Evolutionary conservation across 2,888 invertebrate species (phyloP).

Genomic region (Pterostichus madidus): DNA sequence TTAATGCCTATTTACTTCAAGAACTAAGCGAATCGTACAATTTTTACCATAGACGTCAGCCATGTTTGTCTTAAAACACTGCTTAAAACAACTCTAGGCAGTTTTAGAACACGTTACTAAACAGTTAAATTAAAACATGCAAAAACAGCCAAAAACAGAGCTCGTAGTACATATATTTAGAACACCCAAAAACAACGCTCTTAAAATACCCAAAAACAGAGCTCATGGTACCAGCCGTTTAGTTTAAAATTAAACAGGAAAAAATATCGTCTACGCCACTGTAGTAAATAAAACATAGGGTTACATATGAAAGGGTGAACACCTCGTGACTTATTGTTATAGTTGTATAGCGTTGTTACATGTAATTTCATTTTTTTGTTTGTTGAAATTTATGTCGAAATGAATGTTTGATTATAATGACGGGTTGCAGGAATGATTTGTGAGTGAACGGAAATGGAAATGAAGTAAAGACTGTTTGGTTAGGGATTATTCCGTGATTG

Average conservation of each 20-base stretch:
- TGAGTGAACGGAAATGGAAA: conserved; percentile 41
- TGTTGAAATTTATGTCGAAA: conserved; percentile 40
- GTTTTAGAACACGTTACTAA: too few species aligned
- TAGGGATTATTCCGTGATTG: conserved; percentile 30
- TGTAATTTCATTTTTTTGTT: conserved; percentile 39
- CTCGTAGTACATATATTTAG: too few species aligned
- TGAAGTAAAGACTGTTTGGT: conserved; percentile 15
- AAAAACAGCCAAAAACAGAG: too few species aligned
- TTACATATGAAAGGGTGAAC: conserved; percentile 1
- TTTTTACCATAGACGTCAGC: too few species aligned
- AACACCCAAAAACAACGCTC: too few species aligned
- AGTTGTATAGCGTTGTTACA: conserved; percentile 41
- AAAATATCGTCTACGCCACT: conserved; percentile 10
- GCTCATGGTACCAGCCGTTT: too few species aligned
- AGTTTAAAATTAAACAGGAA: not conserved
- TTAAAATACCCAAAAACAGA: too few species aligned
- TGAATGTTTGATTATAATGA: conserved; percentile 25
- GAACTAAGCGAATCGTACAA: too few species aligned
- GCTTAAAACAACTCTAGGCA: too few species aligned
- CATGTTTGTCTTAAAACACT: too few species aligned
- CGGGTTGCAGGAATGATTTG: conserved; percentile 28
- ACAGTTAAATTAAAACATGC: too few species aligned
- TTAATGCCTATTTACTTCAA: too few species aligned
- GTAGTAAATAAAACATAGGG: not conserved
- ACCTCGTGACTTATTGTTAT: conserved; percentile 34